Base-by-base conservation (phyloP, 2,113 vertebrate species). In the Peromyscus leucopus region DNA sequence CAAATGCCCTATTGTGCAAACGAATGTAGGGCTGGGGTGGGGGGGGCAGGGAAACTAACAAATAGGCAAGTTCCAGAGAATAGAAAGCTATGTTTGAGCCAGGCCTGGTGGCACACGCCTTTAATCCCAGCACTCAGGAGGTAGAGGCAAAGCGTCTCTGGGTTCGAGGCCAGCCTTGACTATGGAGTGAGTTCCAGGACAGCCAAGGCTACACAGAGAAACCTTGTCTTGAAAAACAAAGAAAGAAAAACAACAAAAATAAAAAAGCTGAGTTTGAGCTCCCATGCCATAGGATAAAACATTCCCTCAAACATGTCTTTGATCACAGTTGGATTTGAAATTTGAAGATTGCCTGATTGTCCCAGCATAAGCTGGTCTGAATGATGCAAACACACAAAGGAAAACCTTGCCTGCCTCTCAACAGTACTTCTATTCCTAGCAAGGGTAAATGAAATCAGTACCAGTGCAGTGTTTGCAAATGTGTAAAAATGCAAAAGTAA, bases 351-450 rank as follows among this genome's bases (percentile, higher is more conserved):
- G 55, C n/a, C 57, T 69, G 89, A 24, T 84, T 87, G 88, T n/a
- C 15, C 46, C 75, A 42, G 55, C 36, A 55, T 28, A 36, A 10
- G 5, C 19, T 82, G 63, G 1, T 51, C 15, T 85, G 63, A 90
- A 3, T 33, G 5, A 96, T 94, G 10, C 11, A 82, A 78, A 94
- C 16, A 85, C 31, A 90, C 61, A 33, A 33, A 51, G 12, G 24
- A 85, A 90, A 93, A 67, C 5, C 21, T 17, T 17, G 0, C 42
- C 59, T 96, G 1, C 51, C 51, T 96, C 33, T n/a, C 8, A 12
- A 79, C 1, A 2, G 22, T 3, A 12, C 1, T 80, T 71, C 3
- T 0, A 71, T 2, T 2, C 2, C 26, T 46, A 90, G 10, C 2
- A 51, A 48, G 2, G 89, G 6, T 65, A 39, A 76, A 55, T 57